Base-by-base conservation (phyloP, 2,113 vertebrate genomes). In the Cnemophilus loriae region DNA sequence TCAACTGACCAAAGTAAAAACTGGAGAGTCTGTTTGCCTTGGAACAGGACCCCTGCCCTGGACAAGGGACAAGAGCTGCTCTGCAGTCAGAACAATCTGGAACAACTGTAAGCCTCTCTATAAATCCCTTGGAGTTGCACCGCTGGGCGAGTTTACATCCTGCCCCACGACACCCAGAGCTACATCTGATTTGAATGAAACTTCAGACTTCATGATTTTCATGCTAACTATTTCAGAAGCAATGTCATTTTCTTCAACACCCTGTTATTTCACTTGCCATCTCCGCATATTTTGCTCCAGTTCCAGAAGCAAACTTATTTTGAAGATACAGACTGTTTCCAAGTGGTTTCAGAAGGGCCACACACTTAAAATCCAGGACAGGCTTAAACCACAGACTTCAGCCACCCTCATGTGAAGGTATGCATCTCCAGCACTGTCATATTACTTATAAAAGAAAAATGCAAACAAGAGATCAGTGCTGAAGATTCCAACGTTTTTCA, bases 101-200 rank as follows among this genome's bases (percentile, higher is more conserved):
- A 87, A 57, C 0, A 35, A 26, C 61, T 73, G 11, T 2, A 27
- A 23, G 7, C 18, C 28, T 71, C 5, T 11, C 65, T 30, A 24
- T 39, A 47, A 76, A 90, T 78, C 81, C 55, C 76, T 61, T 42
- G 18, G 50, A 85, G 70, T 6, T 69, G 80, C 42, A 61, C 14
- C 63, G 77, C 97, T 61, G 13, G 63, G 64, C 10, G n/a, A 78
- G 50, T 57, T 88, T 56, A 33, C 2, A 6, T 64, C 55, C 73
- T 86, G 79, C 69, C 95, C 92, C 90, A 91, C 63, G 6, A 39
- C 70, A 95, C 93, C 94, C 96, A 95, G 96, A 96, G 94, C 93
- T 68, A 90, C 97, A 98, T 98, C 96, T 98, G 97, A 98, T 97
- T 92, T 95, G 86, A 98, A 98, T 96, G 97, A 98, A 98, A 94